Base-by-base conservation (phyloP, 2,113 vertebrate genomes). In the Strigops habroptila region DNA sequence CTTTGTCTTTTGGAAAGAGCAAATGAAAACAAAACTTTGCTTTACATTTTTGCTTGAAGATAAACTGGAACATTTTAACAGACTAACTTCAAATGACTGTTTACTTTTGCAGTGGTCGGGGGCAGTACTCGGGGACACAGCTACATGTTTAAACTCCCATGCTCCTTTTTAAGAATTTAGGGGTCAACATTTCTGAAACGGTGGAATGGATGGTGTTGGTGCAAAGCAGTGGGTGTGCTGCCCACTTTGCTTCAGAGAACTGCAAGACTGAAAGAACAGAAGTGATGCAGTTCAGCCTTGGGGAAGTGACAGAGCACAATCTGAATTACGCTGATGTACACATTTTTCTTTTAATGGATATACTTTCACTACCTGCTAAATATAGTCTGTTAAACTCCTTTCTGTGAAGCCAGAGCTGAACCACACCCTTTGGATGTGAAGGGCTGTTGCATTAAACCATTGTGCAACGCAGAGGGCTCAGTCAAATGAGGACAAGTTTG, bases 401-500 rank as follows among this genome's bases (percentile, higher is more conserved):
- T 55, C 62, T 75, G 55, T 37, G 33, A 70, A 95, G 44, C 67
- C 49, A 44, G 82, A 84, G 86, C 62, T 73, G 31, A 75, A 74
- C 51, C 35, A 63, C 78, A 75, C 69, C 82, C 82, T 95, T 77
- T 14, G 68, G 52, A 63, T 64, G 63, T 60, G 70, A 70, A 71
- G n/a, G 64, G 24, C 74, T 67, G 14, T 88, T 65, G 23, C 7
- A 41, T 46, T 74, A 75, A 55, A 91, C 64, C 18, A 64, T 80
- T 65, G 64, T 74, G 44, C 37, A 83, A 52, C 65, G 37, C 81
- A 64, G 92, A 76, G 46, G 27, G 57, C 78, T 85, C 67, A 57
- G 96, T 93, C 76, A 96, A 94, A 90, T 67, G 80, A 87, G 91
- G 81, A 84, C 69, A 75, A 46, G 68, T 89, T 41, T 85, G 60